Evolutionary conservation across 2,888 invertebrate species (phyloP), one percentile per base, ranked within the genome.

Genomic region (Pheosia gnoma): DNA sequence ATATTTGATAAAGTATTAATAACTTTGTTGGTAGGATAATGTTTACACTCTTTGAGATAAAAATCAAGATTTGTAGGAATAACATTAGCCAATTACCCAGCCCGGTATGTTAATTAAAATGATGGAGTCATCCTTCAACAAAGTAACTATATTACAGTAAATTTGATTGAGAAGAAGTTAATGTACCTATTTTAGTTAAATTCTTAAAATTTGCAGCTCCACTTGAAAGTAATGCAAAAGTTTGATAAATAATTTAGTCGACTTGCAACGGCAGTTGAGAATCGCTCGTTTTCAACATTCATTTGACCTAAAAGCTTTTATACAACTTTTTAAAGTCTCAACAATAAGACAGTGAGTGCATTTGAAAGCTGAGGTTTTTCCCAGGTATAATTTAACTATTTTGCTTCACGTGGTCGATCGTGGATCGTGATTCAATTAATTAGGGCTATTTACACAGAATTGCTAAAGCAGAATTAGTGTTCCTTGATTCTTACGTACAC

Each of bases 301-400:
- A 61, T 72, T 62, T 63, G 68, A 73, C 66, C 66, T 69, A 66
- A 70, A 71, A 68, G 64, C 66, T 65, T 74, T 68, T 60, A 62
- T 63, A 39, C 61, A 66, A 70, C 61, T 75, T 69, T 25, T 67
- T 64, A 71, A 73, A 68, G 63, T 66, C 67, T 67, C 69, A 70
- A 73, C 58, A 58, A 61, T 73, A 66, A 68, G 61, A 60, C 63
- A 63, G 59, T 59, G 65, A 68, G 57, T 63, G 62, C 63, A 59
- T 56, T 60, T 65, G n/a, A 57, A 57, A 56, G 66, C 55, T 58
- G 68, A 67, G 63, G 66, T 63, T 75, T 73, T 71, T 72, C 60
- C 60, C 66, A 61, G 60, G 61, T 55, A 54, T 13, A 62, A 63
- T 65, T 66, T 65, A 36, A 10, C 38, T 13, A 38, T 36, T 58